phyloP scores from a whole-genome alignment of 2,888 invertebrate species.

The Nipponacmea schrenckii region DNA sequence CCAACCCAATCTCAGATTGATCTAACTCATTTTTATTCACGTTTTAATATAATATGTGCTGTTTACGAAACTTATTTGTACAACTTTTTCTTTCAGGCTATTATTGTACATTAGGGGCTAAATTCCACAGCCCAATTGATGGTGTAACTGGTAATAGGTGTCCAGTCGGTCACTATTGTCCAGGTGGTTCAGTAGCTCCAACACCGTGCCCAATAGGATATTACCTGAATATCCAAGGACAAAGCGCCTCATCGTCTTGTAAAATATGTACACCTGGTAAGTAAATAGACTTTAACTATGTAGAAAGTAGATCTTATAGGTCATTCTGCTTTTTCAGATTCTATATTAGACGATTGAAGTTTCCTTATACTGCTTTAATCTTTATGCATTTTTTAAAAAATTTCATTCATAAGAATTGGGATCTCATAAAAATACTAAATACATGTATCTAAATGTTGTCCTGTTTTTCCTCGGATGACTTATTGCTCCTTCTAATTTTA shows the following conservation, averaged over 20 bases:
- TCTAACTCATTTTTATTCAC: no score
- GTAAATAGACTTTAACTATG: conserved; percentile 10
- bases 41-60: no score
- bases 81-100: conserved; percentile 50
- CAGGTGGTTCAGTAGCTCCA: conserved; percentile 44
- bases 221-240: conserved; percentile 53
- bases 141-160: conserved; percentile 57
- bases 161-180: conserved; percentile 63
- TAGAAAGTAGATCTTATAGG: no score
- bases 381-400: no score
- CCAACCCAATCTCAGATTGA: no score
- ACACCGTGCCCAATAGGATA: conserved; percentile 59
- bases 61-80: no score
- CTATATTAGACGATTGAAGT: no score
- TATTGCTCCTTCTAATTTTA: conserved; percentile 26
- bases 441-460: no score
- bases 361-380: no score
- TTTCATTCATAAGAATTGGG: no score
- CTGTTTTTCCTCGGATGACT: neutral
- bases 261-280: conserved; percentile 59
- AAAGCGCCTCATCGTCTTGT: conserved; percentile 46
- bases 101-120: conserved; percentile 53
- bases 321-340: no score
- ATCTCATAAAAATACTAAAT: no score
- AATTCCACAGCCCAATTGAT: conserved; percentile 50